Conservation (phyloP, 2,113 vertebrate species). For the Bufo bufo region DNA sequence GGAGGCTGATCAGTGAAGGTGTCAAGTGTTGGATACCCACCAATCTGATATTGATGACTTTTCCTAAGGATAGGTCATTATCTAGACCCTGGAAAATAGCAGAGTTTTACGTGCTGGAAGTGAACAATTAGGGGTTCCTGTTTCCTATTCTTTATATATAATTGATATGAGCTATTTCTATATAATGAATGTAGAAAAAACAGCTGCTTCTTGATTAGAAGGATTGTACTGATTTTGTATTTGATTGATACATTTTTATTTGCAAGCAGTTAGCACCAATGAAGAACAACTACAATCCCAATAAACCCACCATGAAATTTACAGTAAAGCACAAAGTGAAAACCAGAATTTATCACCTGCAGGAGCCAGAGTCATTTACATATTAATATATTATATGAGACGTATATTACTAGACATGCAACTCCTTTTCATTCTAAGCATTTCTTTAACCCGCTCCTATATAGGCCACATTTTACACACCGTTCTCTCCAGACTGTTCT, state of each 20-base stretch:
- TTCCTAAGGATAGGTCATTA: too few species aligned
- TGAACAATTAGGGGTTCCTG: too few species aligned
- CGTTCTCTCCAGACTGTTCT: background rate
- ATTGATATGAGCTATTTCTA: too few species aligned
- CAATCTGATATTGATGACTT: too few species aligned
- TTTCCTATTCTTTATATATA: too few species aligned
- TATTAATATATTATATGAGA: background rate
- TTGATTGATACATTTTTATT: background rate
- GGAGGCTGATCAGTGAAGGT: too few species aligned
- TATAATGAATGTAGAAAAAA: too few species aligned
- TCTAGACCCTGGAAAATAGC: too few species aligned
- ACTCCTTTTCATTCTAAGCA: background rate
- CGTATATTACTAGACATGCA: background rate
- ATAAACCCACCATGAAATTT: background rate
- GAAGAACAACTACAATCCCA: background rate
- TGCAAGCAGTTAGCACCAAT: background rate
- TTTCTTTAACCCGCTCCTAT: background rate
- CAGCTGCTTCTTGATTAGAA: too few species aligned
- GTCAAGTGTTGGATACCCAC: too few species aligned
- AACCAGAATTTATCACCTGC: background rate
- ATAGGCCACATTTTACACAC: background rate
- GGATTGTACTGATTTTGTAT: background rate
- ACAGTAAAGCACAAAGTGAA: background rate
- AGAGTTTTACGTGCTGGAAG: too few species aligned
- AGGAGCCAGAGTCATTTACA: background rate